Evolutionary conservation across 2,113 vertebrate genomes (phyloP), one percentile per base, ranked within the genome.

Genomic region (Micronisus gabar): DNA sequence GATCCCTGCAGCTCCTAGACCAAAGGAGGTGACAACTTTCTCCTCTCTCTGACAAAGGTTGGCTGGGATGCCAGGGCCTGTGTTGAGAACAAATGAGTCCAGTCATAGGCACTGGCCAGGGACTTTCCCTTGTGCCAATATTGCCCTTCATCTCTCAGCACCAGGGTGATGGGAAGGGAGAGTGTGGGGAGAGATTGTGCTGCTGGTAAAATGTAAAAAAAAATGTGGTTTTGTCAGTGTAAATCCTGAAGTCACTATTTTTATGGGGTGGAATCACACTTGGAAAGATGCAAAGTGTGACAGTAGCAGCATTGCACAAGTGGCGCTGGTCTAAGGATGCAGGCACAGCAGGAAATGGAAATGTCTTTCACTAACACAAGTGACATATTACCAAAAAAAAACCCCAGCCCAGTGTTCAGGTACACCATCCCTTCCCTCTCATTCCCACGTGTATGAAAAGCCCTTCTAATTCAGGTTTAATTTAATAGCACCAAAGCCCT

Each of bases 251-350:
- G 15, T 85, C 73, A 58, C 29, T 8, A 32, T 88, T 91, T 95
- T 92, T 93, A 94, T 63, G 52, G 78, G 34, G 81, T 85, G 88
- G 87, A 88, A 97, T 96, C 90, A 74, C 95, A 91, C 92, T 41
- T 81, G 61, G 81, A 32, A 81, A 74, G 68, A 81, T 52, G 73
- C 27, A 40, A 95, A 93, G 76, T 59, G 32, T 67, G 85, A 74
- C 38, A 5, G 20, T 45, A 94, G 81, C 94, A 85, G 81, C 81
- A 12, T 11, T 71, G 78, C 78, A 85, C 1, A 15, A 74, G 73
- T 8, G 1, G 22, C 1, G 18, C 41, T 63, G 87, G 65, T 63
- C n/a, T 75, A 29, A 75, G 68, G 70, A 59, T 38, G 47, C 20
- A 61, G 74, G 23, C 29, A 17, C 26, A 59, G 43, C 56, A 59